These are phyloP conservation scores for Diorhabda carinulata DNA, from an alignment of 1,140 invertebrate species.

Conservation along the genomic window DNA sequence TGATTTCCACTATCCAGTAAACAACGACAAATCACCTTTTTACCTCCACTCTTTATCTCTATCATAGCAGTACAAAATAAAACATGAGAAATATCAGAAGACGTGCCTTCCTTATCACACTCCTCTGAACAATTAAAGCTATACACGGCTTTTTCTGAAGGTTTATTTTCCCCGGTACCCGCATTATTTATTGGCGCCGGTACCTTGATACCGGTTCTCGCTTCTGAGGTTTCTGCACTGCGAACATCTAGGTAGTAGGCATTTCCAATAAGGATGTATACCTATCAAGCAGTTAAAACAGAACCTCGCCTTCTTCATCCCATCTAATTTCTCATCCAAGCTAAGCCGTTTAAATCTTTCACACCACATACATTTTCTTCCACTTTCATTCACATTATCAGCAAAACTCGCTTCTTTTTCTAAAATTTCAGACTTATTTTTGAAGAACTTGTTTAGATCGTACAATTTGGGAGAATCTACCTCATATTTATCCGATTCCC, in stretches of 20 bases:
- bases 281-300: slow-evolving; percentile 4
- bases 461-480: slow-evolving; percentile 11
- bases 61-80: too few species aligned
- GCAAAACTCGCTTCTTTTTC: slow-evolving; percentile 9
- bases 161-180: too few species aligned
- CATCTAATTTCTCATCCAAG: neutral
- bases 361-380: neutral
- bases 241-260: neutral
- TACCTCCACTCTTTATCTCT: too few species aligned
- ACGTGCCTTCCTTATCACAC: too few species aligned
- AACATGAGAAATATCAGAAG: too few species aligned
- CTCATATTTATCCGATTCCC: slow-evolving; percentile 10
- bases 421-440: slow-evolving; percentile 7
- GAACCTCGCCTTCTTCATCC: neutral
- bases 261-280: neutral
- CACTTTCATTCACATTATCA: neutral
- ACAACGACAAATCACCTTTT: too few species aligned
- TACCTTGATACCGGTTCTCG: neutral
- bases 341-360: too few species aligned
- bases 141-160: too few species aligned
- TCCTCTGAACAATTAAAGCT: too few species aligned
- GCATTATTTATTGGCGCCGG: neutral
- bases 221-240: neutral
- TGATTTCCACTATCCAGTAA: too few species aligned
- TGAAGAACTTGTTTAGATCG: slow-evolving; percentile 15